A percentile compares a stretch with the other conserved stretches of the same genome.
Conservation (phyloP, 1,140 invertebrate genomes). For the Bombus superbus region DNA sequence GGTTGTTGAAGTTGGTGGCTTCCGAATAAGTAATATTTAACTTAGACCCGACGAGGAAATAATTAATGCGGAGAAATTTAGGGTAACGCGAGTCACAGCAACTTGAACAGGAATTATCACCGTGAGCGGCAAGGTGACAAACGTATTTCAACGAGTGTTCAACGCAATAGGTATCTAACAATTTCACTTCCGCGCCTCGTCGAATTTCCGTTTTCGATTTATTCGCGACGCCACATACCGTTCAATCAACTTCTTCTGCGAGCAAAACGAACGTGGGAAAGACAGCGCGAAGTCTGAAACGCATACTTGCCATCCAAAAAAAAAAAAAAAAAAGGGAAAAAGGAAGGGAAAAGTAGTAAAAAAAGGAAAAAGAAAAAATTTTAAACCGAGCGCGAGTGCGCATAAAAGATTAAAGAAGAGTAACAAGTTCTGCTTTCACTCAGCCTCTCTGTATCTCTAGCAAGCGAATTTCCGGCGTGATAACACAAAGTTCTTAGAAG, state of each 20-base stretch:
- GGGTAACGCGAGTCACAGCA: neutral
- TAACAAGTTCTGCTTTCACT: slow-evolving; percentile 21
- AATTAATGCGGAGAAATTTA: neutral
- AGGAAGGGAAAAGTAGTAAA: neutral
- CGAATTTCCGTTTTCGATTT: slow-evolving; percentile 35
- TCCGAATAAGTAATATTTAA: neutral
- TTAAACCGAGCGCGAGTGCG: neutral
- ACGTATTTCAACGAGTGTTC: neutral
- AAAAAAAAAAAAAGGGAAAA: neutral
- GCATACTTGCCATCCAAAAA: neutral
- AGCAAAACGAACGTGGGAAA: slow-evolving; percentile 27
- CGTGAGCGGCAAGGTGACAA: neutral
- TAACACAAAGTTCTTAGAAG: neutral
- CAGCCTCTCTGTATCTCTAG: neutral
- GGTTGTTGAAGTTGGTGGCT: neutral
- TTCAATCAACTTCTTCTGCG: slow-evolving; percentile 30
- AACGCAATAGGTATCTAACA: neutral
- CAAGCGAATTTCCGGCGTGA: neutral
- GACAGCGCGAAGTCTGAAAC: neutral
- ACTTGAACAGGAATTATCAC: neutral
- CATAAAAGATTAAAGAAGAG: slow-evolving; percentile 10
- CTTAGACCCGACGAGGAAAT: neutral
- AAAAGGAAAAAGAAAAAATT: neutral
- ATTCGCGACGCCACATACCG: neutral
- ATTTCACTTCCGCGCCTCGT: slow-evolving; percentile 3